Evolutionary conservation across 2,113 vertebrate genomes (phyloP).

Genomic region (Leuciscus idus): DNA sequence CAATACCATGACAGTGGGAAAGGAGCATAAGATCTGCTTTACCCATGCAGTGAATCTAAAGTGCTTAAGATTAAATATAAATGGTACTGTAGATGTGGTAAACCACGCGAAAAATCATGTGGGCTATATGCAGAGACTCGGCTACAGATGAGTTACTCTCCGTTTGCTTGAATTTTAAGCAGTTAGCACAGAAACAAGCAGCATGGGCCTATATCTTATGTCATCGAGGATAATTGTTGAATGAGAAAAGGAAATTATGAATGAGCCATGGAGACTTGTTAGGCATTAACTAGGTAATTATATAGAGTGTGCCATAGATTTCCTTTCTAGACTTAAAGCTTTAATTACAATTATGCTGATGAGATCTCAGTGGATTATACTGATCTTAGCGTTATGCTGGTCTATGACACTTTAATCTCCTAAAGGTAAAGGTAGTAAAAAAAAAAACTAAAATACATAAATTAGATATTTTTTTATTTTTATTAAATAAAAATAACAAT

Average conservation of each 20-base stretch:
- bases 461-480: too few species aligned
- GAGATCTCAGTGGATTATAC: not conserved
- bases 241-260: not conserved
- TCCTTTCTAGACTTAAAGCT: conserved; percentile 20
- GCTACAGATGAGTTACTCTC: not conserved
- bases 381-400: not conserved
- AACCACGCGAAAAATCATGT: not conserved
- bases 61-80: not conserved
- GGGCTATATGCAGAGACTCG: not conserved
- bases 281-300: conserved; percentile 31
- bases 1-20: not conserved
- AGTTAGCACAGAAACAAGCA: not conserved
- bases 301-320: conserved; percentile 29
- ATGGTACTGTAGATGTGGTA: not conserved
- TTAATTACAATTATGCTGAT: not conserved
- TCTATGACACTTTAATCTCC: not conserved
- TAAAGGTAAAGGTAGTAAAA: not conserved
- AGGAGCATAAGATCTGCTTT: not conserved
- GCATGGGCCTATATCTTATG: not conserved
- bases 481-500: too few species aligned
- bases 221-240: conserved; percentile 14
- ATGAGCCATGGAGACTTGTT: conserved; percentile 8
- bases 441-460: not conserved
- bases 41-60: not conserved
- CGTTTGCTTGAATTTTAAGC: not conserved